Evolutionary conservation across 2,113 vertebrate genomes (phyloP).

Genomic region (Grantiella picta): DNA sequence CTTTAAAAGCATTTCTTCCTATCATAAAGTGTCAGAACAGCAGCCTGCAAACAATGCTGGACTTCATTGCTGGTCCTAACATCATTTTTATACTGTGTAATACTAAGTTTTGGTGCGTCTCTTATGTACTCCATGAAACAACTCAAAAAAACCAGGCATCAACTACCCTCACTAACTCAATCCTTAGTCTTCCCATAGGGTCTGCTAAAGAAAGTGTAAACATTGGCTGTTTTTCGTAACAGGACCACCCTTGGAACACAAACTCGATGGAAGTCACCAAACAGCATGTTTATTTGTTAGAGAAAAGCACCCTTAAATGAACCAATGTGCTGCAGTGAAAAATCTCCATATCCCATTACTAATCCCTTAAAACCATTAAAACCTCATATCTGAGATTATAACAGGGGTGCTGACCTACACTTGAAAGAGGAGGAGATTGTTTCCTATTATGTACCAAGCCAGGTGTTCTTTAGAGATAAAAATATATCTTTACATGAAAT

Average conservation of each 20-base stretch:
- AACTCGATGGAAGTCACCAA: background rate
- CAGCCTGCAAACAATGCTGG: background rate
- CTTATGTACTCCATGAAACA: background rate
- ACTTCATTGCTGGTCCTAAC: background rate
- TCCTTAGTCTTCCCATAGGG: background rate
- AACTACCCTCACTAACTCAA: accelerated
- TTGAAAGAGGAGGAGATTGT: background rate
- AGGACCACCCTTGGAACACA: background rate
- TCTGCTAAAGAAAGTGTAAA: background rate
- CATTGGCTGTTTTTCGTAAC: background rate
- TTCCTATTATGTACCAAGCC: background rate
- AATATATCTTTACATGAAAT: background rate
- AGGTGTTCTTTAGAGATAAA: background rate
- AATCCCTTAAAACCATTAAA: conserved; percentile 27
- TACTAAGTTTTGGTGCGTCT: background rate
- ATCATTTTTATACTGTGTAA: background rate
- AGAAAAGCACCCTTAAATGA: background rate
- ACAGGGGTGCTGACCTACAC: background rate
- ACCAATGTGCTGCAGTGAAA: background rate
- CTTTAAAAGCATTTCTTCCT: background rate
- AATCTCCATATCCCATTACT: background rate
- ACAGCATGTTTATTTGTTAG: background rate
- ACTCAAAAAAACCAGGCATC: background rate
- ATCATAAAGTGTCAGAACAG: background rate
- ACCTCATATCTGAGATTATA: background rate